These are phyloP conservation scores for Notodonta dromedarius DNA, from an alignment of 2,888 invertebrate genomes.

Conservation along the genomic window DNA sequence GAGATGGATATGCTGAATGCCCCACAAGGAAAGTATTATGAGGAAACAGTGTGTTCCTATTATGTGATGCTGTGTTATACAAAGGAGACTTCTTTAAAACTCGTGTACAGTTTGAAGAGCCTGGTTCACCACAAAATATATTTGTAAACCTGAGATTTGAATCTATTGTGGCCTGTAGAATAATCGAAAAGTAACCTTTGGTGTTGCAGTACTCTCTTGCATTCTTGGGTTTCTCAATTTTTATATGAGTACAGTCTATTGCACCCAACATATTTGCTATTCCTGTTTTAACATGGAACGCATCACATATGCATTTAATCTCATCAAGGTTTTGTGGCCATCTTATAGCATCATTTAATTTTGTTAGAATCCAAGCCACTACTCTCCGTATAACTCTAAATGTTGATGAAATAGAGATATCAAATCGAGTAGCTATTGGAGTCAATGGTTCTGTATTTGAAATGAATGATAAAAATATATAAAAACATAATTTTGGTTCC, in stretches of 20 bases:
- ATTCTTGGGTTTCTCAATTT: slow-evolving; percentile 67
- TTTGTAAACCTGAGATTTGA: slow-evolving; percentile 62
- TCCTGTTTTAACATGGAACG: slow-evolving; percentile 56
- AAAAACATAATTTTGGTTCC: slow-evolving; percentile 65
- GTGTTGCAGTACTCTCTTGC: slow-evolving; percentile 61
- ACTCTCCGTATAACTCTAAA: slow-evolving; percentile 66
- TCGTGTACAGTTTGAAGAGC: slow-evolving; percentile 58
- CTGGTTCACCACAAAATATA: slow-evolving; percentile 68
- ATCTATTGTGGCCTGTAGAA: slow-evolving; percentile 64
- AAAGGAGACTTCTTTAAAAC: slow-evolving; percentile 63
- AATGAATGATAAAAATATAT: slow-evolving; percentile 66
- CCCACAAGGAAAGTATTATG: slow-evolving; percentile 62
- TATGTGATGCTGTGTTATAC: slow-evolving; percentile 55
- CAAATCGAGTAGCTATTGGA: slow-evolving; percentile 65
- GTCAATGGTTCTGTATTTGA: slow-evolving; percentile 62
- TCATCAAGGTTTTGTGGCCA: slow-evolving; percentile 61
- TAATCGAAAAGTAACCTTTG: slow-evolving; percentile 64
- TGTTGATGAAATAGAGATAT: slow-evolving; percentile 68
- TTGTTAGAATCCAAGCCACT: slow-evolving; percentile 64
- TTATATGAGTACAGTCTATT: slow-evolving; percentile 63
- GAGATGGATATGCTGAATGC: slow-evolving; percentile 62
- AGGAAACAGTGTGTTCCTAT: slow-evolving; percentile 56
- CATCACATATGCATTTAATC: slow-evolving; percentile 50
- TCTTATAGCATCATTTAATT: slow-evolving; percentile 60
- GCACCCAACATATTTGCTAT: slow-evolving; percentile 62